phyloP scores from a whole-genome alignment of 2,797 vertebrate genomes.

The Scarus forsteni region DNA sequence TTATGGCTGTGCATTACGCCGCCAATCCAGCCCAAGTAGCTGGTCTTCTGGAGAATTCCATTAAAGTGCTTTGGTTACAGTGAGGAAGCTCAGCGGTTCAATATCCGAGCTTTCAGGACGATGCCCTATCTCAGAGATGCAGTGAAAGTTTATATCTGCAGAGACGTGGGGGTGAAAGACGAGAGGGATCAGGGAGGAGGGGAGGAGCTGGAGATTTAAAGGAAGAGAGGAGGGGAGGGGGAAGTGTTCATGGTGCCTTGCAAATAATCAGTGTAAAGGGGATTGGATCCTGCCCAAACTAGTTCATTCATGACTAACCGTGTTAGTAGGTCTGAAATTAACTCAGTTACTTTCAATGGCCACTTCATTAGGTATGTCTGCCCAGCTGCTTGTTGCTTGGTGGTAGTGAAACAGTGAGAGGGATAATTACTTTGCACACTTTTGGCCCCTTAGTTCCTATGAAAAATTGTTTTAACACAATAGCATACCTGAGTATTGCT shows the following conservation, averaged over 20 bases:
- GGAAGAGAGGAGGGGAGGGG: background rate
- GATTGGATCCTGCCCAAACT: background rate
- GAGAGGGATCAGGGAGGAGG: slow-evolving; percentile 24
- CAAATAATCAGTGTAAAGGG: background rate
- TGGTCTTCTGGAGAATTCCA: slow-evolving; percentile 46
- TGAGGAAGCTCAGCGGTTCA: slow-evolving; percentile 31
- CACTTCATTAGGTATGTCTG: too few relatives aligned
- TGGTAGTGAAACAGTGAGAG: too few relatives aligned
- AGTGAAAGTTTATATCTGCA: slow-evolving; percentile 31
- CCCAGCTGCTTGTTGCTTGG: too few relatives aligned
- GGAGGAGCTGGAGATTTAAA: slow-evolving; percentile 2
- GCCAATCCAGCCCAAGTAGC: slow-evolving; percentile 37
- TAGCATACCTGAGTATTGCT: too few relatives aligned
- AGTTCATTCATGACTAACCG: background rate
- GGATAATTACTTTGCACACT: too few relatives aligned
- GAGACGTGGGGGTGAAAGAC: slow-evolving; percentile 27
- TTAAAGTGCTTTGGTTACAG: slow-evolving; percentile 55
- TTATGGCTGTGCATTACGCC: slow-evolving; percentile 50
- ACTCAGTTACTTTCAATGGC: too few relatives aligned
- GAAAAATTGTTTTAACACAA: too few relatives aligned
- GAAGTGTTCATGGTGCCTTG: background rate
- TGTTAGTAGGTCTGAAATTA: too few relatives aligned
- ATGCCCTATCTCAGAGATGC: slow-evolving; percentile 16
- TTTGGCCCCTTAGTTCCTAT: too few relatives aligned
- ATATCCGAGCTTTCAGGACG: slow-evolving; percentile 31